These are phyloP conservation scores for Etia nguti DNA, from an alignment of 2,113 vertebrate genomes.

Conservation along the genomic window DNA sequence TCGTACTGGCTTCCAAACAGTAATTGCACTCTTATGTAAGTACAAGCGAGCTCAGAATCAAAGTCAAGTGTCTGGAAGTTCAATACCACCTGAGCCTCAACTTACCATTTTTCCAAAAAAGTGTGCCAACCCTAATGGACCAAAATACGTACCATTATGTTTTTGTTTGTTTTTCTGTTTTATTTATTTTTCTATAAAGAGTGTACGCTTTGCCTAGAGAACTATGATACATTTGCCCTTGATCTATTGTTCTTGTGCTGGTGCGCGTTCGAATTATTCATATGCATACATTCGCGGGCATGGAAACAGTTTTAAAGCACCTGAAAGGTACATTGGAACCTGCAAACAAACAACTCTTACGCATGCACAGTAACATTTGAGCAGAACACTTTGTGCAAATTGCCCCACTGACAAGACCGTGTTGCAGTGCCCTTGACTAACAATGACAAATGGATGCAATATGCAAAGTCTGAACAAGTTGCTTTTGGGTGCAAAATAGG, in stretches of 20 bases:
- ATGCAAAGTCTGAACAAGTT: slow-evolving; percentile 59
- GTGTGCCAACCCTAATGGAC: background rate
- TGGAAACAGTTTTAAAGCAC: slow-evolving; percentile 30
- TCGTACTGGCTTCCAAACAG: background rate
- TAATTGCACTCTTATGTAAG: background rate
- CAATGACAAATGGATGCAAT: slow-evolving; percentile 57
- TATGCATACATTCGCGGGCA: slow-evolving; percentile 21
- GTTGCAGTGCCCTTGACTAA: slow-evolving; percentile 55
- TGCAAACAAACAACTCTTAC: background rate
- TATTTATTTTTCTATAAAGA: background rate
- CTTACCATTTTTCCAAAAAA: background rate
- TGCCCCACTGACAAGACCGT: slow-evolving; percentile 25
- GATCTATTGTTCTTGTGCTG: background rate
- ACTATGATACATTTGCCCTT: slow-evolving; percentile 30
- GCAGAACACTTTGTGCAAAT: slow-evolving; percentile 15
- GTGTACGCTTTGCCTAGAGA: background rate
- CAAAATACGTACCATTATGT: background rate
- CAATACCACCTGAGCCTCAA: background rate
- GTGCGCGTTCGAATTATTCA: background rate
- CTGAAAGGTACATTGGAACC: background rate
- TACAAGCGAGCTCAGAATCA: background rate
- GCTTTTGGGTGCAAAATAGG: slow-evolving; percentile 46
- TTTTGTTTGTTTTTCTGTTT: background rate
- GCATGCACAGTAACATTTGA: background rate
- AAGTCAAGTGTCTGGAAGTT: background rate